phyloP scores from a whole-genome alignment of 92 coral and sea anemone species.

The Pocillopora grandis region DNA sequence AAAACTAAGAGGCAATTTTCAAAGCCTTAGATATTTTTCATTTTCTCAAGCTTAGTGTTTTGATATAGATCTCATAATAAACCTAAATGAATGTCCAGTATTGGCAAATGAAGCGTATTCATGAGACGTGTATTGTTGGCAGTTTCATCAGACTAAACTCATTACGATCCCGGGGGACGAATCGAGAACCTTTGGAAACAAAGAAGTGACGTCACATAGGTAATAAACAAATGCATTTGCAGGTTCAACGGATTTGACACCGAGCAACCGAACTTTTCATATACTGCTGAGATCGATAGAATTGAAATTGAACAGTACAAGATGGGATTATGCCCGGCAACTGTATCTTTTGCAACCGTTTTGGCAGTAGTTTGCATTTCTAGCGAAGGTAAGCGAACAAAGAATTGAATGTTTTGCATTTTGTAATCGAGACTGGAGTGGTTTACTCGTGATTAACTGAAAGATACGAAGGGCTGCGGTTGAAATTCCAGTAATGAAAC shows the following conservation, averaged over 20 bases:
- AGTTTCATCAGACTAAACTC: no score
- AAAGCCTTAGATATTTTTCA: no score
- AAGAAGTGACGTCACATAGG: background rate
- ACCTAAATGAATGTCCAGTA: background rate
- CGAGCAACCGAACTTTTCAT: background rate
- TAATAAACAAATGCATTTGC: background rate
- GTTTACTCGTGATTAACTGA: background rate
- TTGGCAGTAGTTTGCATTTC: slow-evolving; percentile 10
- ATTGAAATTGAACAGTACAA: background rate
- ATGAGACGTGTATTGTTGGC: no score
- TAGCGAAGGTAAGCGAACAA: slow-evolving; percentile 18
- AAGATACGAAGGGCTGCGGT: background rate
- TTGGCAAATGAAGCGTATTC: no score
- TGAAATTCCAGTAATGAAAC: background rate
- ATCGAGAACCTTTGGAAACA: background rate
- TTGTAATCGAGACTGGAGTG: background rate
- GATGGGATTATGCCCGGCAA: slow-evolving; percentile 12
- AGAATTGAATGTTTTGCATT: background rate
- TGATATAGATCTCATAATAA: background rate
- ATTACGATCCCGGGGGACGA: background rate
- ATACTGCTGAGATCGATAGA: background rate
- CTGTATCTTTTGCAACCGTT: background rate
- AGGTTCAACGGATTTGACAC: background rate
- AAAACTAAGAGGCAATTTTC: no score
- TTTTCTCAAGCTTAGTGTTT: no score